Evolutionary conservation across 2,797 vertebrate species (phyloP), one percentile per base, ranked within the genome.

Genomic region (Hybognathus amarus): DNA sequence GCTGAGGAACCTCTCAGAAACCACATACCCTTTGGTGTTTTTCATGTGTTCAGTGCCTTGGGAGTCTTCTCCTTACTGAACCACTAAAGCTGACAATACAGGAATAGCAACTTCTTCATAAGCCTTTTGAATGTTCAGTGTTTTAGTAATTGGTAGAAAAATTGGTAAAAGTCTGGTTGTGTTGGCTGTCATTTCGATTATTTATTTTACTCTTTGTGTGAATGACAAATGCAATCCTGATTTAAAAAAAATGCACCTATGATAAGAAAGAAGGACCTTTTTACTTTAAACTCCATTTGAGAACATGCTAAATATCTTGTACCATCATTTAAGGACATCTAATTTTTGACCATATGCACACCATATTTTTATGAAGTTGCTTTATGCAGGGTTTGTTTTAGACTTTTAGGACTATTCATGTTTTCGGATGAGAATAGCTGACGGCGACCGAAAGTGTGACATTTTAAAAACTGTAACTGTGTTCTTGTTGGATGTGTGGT

Each of bases 171-270:
- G 40, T 78, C 33, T 79, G 38, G 36, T 78, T 82, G 68, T 84
- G 87, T 81, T 87, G 82, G 84, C 75, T 82, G 85, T 77, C 64
- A 40, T 81, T 82, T 85, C 7, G 42, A 68, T 83, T 71, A 67
- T 74, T 87, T 85, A 86, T 87, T 89, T 85, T 76, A 40, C 73
- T 77, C 80, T 84, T 84, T 64, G 78, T 86, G 73, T 59, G 81
- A 83, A 77, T 68, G 74, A 69, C 50, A 9, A 61, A 77, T 59
- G 73, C 81, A 56, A 47, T 47, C 50, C 27, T 77, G 52, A 24
- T 77, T 77, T 54, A 10, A 66, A 38, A 3, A 54, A 68, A 63
- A 77, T 45, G 40, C 59, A 1, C 47, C 76, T 64, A 7, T 64
- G 59, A 40, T 64, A 15, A 69, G 30, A 79, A 33, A 68, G 42